These are phyloP conservation scores for Chauna torquata DNA, from an alignment of 2,113 vertebrate genomes.

Conservation along the genomic window DNA sequence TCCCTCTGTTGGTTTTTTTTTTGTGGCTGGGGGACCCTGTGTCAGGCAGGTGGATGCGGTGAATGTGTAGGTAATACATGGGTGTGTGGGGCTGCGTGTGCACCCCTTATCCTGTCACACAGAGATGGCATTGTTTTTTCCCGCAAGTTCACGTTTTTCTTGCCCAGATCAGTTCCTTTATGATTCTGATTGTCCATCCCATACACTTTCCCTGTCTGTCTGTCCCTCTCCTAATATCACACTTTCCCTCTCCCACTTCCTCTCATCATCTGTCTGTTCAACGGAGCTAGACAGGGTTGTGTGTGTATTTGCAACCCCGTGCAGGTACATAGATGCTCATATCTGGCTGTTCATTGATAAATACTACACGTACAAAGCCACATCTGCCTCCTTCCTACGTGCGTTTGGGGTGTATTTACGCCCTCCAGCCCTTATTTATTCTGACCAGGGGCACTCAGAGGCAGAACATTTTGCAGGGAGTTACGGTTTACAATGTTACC, in stretches of 20 bases:
- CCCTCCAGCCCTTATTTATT: constrained; percentile 9
- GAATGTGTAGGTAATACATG: background rate
- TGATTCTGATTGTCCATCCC: fast-evolving
- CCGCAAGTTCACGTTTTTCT: background rate
- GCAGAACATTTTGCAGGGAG: background rate
- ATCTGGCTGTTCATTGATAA: background rate
- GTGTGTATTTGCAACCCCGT: fast-evolving
- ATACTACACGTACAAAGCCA: background rate
- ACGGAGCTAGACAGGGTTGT: background rate
- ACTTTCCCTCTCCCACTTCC: background rate
- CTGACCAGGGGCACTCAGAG: background rate
- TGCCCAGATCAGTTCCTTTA: fast-evolving
- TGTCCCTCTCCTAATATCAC: background rate
- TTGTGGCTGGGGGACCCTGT: background rate
- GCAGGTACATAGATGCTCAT: background rate
- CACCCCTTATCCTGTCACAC: background rate
- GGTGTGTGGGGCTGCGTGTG: fast-evolving
- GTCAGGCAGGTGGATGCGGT: background rate
- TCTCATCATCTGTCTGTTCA: background rate
- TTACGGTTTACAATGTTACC: constrained; percentile 33
- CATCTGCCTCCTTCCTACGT: background rate
- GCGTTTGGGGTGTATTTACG: background rate
- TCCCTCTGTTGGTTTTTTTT: background rate
- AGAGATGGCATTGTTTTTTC: background rate
- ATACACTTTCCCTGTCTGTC: background rate